Base-by-base conservation (phyloP, 2,888 invertebrate genomes). In the Phalangium opilio region DNA sequence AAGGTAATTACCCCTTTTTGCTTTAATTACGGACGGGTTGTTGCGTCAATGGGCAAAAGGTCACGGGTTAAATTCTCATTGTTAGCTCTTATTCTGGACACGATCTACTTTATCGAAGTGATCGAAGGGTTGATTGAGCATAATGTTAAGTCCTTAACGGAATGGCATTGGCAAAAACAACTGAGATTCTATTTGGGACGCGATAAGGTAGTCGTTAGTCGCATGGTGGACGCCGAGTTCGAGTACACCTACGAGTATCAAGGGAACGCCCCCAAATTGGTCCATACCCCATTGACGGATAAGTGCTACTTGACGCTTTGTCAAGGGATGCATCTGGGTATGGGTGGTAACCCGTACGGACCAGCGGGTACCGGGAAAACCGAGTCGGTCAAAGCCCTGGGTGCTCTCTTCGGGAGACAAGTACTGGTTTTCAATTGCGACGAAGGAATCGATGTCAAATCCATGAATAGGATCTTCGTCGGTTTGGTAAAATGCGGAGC, bases 331-430 rank as follows among this genome's bases (percentile, higher is more conserved):
- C 81, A 84, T 62, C 79, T 96, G 68, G 96, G 96, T 1, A 73
- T 96, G 57, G 95, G 96, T 48, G 98, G 96, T 8, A 98, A 98
- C 70, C 96, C 96, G 0, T 96, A 95, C 61, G 98, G 98, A 0
- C 96, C 96, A 1, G 98, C 98, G 17, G 98, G 98, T 47, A 98
- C 96, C 0, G 96, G 96, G 0, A 98, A 98, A 71, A 98, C 96
- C 0, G 96, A 98, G 67, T 91, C 93, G 18, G 91, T 98, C 0
- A 98, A 98, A 71, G 90, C 93, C 1, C 70, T 98, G 5, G 91
- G 89, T 1, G 76, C 79, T 3, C 73, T 93, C 57, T 73, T 96
- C 56, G 96, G 96, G 0, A 74, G 96, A 45, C 80, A 93, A 60
- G 89, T 90, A n/a, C 69, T 93, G 42, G 86, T 93, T 7, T 93